Conservation (phyloP, 2,113 vertebrate genomes). For the Myxocyprinus asiaticus region DNA sequence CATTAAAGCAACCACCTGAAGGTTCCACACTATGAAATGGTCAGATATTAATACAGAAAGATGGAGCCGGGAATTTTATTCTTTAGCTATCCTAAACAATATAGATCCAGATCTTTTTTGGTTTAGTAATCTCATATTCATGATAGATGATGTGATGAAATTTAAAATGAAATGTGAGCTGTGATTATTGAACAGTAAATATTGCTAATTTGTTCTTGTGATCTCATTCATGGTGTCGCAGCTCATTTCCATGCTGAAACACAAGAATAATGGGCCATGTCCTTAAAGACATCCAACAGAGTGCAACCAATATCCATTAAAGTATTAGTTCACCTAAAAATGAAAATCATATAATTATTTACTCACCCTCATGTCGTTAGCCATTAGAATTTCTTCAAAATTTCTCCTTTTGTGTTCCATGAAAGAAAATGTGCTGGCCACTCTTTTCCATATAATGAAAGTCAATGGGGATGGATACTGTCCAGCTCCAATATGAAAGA, state of each 20-base stretch:
- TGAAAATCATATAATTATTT: no score
- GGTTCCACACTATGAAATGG: slow-evolving; percentile 43
- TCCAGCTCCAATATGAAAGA: no score
- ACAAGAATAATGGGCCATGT: slow-evolving; percentile 18
- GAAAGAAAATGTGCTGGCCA: background rate
- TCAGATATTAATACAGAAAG: slow-evolving; percentile 15
- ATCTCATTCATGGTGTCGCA: slow-evolving; percentile 24
- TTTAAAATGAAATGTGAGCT: slow-evolving; percentile 19
- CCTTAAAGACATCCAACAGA: background rate
- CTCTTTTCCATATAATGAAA: no score
- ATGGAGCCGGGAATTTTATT: slow-evolving; percentile 28
- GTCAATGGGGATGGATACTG: no score
- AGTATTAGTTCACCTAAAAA: no score
- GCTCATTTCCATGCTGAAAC: slow-evolving; percentile 19
- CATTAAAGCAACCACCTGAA: slow-evolving; percentile 65
- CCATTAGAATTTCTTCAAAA: no score
- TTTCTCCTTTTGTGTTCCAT: no score
- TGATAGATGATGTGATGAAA: slow-evolving; percentile 45
- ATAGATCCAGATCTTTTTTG: background rate
- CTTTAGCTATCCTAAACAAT: no score
- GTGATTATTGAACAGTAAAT: slow-evolving; percentile 17
- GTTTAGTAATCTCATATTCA: background rate
- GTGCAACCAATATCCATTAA: slow-evolving; percentile 7
- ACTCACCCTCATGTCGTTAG: no score
- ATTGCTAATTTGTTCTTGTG: slow-evolving; percentile 12